Conservation (phyloP, 2,797 vertebrate species). For the Etheostoma perlongum region DNA sequence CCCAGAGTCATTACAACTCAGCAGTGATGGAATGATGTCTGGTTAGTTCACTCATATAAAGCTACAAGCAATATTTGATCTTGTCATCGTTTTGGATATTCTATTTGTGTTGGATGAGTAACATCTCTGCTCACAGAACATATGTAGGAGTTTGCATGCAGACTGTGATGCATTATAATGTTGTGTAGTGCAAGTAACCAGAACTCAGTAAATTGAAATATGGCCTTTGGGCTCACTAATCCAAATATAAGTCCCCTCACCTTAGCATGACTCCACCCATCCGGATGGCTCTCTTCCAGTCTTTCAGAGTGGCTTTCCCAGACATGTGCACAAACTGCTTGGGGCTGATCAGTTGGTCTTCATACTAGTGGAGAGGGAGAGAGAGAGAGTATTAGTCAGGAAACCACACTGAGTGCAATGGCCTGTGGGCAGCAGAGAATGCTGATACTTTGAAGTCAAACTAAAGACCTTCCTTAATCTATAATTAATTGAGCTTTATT, state of each 20-base stretch:
- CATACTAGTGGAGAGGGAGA: slow-evolving; percentile 84
- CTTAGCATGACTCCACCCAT: slow-evolving; percentile 97
- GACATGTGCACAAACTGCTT: slow-evolving; percentile 99
- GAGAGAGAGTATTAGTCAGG: neutral
- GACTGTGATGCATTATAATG: neutral
- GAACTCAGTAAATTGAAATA: slow-evolving; percentile 2
- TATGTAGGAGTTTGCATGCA: neutral
- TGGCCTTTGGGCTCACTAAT: neutral
- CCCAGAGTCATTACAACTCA: neutral
- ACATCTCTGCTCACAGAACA: neutral
- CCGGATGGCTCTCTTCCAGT: slow-evolving; percentile 99
- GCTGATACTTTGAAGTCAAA: too few species aligned
- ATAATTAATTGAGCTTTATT: too few species aligned
- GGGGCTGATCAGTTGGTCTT: slow-evolving; percentile 97
- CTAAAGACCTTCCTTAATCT: too few species aligned
- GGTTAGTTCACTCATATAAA: neutral
- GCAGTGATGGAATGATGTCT: neutral
- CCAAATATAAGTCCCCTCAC: slow-evolving; percentile 77
- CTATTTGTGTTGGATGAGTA: slow-evolving; percentile 11
- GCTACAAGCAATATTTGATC: neutral
- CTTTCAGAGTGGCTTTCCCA: slow-evolving; percentile 97
- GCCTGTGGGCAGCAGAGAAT: too few species aligned
- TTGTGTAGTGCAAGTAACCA: neutral
- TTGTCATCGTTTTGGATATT: neutral
- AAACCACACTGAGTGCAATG: neutral